Percentiles rank a stretch among this genome's conserved stretches.
Conservation (phyloP, 2,113 vertebrate genomes). For the human (Homo sapiens) region GRCh38 chr15:72532001-72532500, state of each 20-base stretch:
- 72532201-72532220: not conserved
- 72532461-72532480: not conserved
- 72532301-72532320: not conserved
- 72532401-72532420: not conserved
- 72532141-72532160: not conserved
- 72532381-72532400: not conserved
- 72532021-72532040: not conserved
- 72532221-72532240: not conserved
- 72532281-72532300: not conserved
- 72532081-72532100: not conserved
- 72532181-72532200: not conserved
- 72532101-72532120: not conserved
- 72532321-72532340: not conserved
- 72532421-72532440: not conserved
- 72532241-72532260: not conserved
- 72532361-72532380: not conserved
- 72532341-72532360: not conserved
- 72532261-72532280: not conserved
- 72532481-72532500: not conserved
- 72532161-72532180: not conserved
- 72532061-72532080: not conserved
- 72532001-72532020: not conserved
- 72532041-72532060: not conserved
- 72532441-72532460: not conserved
- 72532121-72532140: not conserved